Evolutionary conservation across 2,797 vertebrate species (phyloP).

Genomic region (Micromesistius poutassou): DNA sequence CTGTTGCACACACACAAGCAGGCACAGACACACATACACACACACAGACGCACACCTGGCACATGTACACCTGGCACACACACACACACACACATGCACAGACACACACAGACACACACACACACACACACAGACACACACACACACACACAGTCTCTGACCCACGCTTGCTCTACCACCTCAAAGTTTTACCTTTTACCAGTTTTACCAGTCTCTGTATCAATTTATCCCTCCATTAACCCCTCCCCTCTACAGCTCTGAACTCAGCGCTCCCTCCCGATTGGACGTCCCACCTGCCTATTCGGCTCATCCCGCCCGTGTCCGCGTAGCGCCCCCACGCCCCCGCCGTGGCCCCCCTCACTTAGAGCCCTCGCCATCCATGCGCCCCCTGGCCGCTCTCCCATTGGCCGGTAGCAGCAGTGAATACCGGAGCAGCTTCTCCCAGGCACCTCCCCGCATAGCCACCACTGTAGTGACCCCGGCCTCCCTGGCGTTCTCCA

Average conservation of each 20-base stretch:
- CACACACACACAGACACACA: neutral
- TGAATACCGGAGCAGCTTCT: conserved; percentile 6
- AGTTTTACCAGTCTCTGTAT: neutral
- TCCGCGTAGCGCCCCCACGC: neutral
- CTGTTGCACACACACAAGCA: too few species aligned
- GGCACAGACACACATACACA: too few species aligned
- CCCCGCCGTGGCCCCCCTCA: neutral
- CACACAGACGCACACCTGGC: too few species aligned
- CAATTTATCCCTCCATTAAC: neutral
- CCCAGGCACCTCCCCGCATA: neutral
- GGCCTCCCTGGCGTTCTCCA: neutral
- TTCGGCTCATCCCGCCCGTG: neutral
- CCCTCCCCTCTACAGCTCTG: conserved; percentile 6
- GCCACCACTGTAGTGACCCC: neutral
- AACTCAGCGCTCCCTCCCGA: neutral
- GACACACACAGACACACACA: too few species aligned
- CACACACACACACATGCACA: too few species aligned
- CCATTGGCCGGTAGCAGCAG: conserved; percentile 4
- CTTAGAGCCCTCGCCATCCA: neutral
- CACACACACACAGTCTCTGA: too few species aligned
- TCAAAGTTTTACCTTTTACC: neutral
- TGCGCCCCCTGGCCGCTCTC: neutral
- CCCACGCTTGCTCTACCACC: neutral
- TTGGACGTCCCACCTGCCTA: neutral
- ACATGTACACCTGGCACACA: too few species aligned